Conservation (phyloP, 1,140 invertebrate genomes). For the Arctopsyche grandis region DNA sequence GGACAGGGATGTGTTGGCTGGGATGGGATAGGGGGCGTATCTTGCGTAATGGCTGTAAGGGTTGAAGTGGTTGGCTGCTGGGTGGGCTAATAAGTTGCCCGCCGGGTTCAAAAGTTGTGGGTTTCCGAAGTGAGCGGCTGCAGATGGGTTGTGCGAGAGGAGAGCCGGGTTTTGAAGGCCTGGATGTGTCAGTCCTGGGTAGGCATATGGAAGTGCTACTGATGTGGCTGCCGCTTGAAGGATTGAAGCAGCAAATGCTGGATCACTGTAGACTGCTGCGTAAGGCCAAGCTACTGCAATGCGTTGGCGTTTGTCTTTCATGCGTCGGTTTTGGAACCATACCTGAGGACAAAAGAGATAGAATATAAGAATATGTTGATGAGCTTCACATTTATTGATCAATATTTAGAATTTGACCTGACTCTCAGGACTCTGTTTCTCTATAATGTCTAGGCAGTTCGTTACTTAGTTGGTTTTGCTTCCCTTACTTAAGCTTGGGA, state of each 20-base stretch:
- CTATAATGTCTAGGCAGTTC: too few species aligned
- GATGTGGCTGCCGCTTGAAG: slow-evolving; percentile 86
- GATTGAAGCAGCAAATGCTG: slow-evolving; percentile 89
- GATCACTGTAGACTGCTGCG: slow-evolving; percentile 91
- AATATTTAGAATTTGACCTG: not conserved
- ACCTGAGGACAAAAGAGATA: slow-evolving; percentile 74
- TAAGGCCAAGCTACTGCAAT: slow-evolving; percentile 96
- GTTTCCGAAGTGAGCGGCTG: slow-evolving; percentile 61
- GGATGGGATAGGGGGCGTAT: slow-evolving; percentile 59
- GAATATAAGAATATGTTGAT: not conserved
- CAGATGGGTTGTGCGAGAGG: slow-evolving; percentile 58
- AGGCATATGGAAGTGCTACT: slow-evolving; percentile 69
- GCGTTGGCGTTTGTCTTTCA: slow-evolving; percentile 97
- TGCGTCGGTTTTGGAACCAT: slow-evolving; percentile 99
- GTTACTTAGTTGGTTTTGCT: too few species aligned
- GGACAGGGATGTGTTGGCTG: slow-evolving; percentile 51
- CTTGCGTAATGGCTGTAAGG: slow-evolving; percentile 58
- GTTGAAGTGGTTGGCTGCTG: slow-evolving; percentile 56
- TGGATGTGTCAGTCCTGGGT: slow-evolving; percentile 65
- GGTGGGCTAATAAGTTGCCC: slow-evolving; percentile 61
- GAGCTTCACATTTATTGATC: not conserved
- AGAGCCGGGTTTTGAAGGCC: slow-evolving; percentile 63
- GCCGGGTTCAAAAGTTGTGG: slow-evolving; percentile 62
- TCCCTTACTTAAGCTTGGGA: too few species aligned
- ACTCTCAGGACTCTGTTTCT: too few species aligned